These are phyloP conservation scores for Dromaius novaehollandiae DNA, from an alignment of 2,113 vertebrate species.

Conservation along the genomic window DNA sequence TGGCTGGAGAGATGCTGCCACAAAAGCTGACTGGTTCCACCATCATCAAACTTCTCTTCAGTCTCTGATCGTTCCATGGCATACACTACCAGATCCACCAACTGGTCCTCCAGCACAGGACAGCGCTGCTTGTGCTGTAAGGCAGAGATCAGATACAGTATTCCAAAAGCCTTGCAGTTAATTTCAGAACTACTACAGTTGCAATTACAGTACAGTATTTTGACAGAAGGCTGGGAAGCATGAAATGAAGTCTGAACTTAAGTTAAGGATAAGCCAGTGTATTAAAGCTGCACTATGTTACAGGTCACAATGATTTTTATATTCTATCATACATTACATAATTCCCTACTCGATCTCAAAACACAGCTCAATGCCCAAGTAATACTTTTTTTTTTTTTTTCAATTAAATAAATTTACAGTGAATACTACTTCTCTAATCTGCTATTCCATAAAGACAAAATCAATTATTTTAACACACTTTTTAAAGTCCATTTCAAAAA, in stretches of 20 bases:
- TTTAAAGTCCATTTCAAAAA: background rate
- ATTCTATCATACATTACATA: background rate
- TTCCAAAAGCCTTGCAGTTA: constrained; percentile 74
- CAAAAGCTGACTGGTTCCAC: constrained; percentile 96
- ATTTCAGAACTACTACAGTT: constrained; percentile 37
- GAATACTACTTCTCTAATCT: background rate
- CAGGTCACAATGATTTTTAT: constrained; percentile 19
- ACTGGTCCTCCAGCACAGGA: constrained; percentile 97
- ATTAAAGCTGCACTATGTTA: constrained; percentile 84
- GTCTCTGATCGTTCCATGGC: constrained; percentile 99
- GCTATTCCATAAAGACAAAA: background rate
- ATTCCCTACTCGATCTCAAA: background rate
- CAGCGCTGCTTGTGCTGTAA: constrained; percentile 98
- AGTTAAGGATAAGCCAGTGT: constrained; percentile 77
- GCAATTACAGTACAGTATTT: constrained; percentile 49
- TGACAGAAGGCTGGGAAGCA: constrained; percentile 78
- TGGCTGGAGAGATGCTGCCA: constrained; percentile 99
- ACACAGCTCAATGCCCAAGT: background rate
- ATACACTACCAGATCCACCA: constrained; percentile 98
- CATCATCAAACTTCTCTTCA: constrained; percentile 97
- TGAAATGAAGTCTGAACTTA: constrained; percentile 81
- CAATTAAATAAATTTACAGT: background rate
- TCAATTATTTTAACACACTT: background rate
- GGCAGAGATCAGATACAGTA: constrained; percentile 80
- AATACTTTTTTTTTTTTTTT: accelerated